A percentile compares a stretch with the other conserved stretches of the same genome.
These are phyloP conservation scores for Capitella teleta DNA, from an alignment of 1,140 invertebrate genomes.

Conservation along the genomic window DNA sequence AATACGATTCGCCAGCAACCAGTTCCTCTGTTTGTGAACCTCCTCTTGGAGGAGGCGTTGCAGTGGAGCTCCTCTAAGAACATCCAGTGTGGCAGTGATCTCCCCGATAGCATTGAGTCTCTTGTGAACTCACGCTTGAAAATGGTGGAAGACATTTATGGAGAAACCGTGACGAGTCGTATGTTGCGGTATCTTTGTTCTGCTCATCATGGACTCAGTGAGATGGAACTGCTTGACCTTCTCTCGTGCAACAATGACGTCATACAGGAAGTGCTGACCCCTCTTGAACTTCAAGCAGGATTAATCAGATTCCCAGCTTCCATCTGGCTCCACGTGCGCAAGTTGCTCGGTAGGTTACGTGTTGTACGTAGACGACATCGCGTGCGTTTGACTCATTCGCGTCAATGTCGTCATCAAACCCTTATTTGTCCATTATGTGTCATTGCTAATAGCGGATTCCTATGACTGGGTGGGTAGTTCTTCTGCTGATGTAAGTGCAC, in stretches of 20 bases:
- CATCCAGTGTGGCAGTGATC: slow-evolving; percentile 9
- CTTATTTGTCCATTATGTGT: not conserved
- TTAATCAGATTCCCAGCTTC: slow-evolving; percentile 14
- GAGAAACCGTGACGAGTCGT: slow-evolving; percentile 13
- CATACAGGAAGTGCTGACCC: slow-evolving; percentile 9
- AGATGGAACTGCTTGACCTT: slow-evolving; percentile 26
- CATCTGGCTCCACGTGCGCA: slow-evolving; percentile 19
- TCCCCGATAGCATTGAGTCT: not conserved
- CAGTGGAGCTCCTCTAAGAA: slow-evolving; percentile 15
- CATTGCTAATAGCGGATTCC: too few relatives aligned
- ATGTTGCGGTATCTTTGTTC: slow-evolving; percentile 21
- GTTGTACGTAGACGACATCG: not conserved
- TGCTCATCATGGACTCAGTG: slow-evolving; percentile 24
- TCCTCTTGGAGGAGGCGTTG: slow-evolving; percentile 14
- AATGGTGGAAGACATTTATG: slow-evolving; percentile 17
- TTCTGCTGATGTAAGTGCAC: too few relatives aligned
- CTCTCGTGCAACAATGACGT: slow-evolving; percentile 17
- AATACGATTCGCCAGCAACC: not conserved
- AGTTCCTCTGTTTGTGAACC: slow-evolving; percentile 1
- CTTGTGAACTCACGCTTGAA: slow-evolving; percentile 3
- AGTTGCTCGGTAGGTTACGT: slow-evolving; percentile 15
- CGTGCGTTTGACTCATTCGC: not conserved
- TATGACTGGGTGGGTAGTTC: too few relatives aligned
- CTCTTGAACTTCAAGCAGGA: slow-evolving; percentile 3
- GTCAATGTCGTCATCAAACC: not conserved